Percentiles rank a stretch among this genome's conserved stretches.
phyloP scores from a whole-genome alignment of 1,140 invertebrate genomes.

The Coelopa frigida region DNA sequence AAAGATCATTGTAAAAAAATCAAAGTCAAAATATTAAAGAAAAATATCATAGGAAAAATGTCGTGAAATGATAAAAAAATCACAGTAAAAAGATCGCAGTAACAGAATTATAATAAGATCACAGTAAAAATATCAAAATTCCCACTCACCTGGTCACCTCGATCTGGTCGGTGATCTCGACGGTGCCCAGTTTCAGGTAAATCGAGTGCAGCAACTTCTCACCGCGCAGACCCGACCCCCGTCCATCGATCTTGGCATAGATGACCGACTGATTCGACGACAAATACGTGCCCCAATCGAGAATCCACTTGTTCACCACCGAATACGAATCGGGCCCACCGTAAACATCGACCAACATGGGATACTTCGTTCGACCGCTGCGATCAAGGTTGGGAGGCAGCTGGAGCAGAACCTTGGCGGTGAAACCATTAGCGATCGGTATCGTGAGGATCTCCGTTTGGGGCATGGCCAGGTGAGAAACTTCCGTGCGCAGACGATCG shows the following conservation, averaged over 20 bases:
- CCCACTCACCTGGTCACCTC: slow-evolving; percentile 47
- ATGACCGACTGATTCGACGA: slow-evolving; percentile 77
- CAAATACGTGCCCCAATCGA: slow-evolving; percentile 77
- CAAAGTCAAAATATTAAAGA: no score
- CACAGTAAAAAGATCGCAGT: no score
- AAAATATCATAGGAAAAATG: no score
- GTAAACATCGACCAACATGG: slow-evolving; percentile 82
- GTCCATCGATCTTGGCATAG: slow-evolving; percentile 80
- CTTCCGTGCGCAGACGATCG: slow-evolving; percentile 18
- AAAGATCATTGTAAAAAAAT: no score
- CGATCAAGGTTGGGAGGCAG: slow-evolving; percentile 69
- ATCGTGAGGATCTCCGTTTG: slow-evolving; percentile 28
- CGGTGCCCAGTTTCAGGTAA: slow-evolving; percentile 76
- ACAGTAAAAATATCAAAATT: neutral
- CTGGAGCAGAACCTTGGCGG: slow-evolving; percentile 49
- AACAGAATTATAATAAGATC: no score
- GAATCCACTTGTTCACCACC: slow-evolving; percentile 58
- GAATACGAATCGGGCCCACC: slow-evolving; percentile 83
- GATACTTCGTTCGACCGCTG: slow-evolving; percentile 61
- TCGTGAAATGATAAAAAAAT: no score
- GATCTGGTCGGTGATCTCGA: slow-evolving; percentile 81
- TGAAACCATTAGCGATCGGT: slow-evolving; percentile 32
- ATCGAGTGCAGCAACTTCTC: slow-evolving; percentile 74
- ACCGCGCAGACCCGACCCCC: slow-evolving; percentile 80
- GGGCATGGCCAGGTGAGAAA: slow-evolving; percentile 28